Base-by-base conservation (phyloP, 2,113 vertebrate species). In the Nothobranchius furzeri region DNA sequence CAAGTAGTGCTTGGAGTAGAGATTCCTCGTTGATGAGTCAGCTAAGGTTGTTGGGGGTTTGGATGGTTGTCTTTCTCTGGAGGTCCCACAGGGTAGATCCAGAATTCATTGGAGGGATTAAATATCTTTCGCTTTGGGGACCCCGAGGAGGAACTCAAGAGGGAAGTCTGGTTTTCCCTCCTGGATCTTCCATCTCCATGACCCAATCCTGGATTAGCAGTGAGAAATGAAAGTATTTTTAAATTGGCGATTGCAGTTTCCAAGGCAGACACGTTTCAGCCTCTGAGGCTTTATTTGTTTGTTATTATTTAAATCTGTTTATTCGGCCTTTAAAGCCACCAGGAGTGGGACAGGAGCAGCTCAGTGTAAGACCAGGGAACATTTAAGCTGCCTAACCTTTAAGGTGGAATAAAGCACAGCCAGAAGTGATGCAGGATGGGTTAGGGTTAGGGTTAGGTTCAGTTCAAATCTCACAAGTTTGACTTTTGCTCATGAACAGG, bases 201-300 rank as follows among this genome's bases (percentile, higher is more conserved):
- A 20, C 20, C 20, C 30, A 30, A 30, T 30, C 30, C 4, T 30
- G 30, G 30, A 30, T 30, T 1, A 30, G 30, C 30, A 30, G 30
- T 30, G 30, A 4, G 30, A 30, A 30, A 3, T 30, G 30, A 30
- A 30, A 4, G 20, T 20, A 20, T 20, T 20, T 20, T 20, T 20
- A 20, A 30, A 30, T 30, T 3, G 4, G 30, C 30, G 4, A 30
- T 30, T 30, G 2, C 4, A 30, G 30, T 30, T 30, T 30, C 30
- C 4, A 30, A 30, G 87, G 88, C 4, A 8, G 81, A 67, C 77
- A 43, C 46, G 85, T 84, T 70, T 74, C 54, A 43, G 4, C 54
- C 88, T 87, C 85, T 84, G 73, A 55, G 75, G 25, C 82, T 82
- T 37, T 3, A 75, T 78, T 83, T 92, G 85, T 85, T 91, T 93